These are phyloP conservation scores for Platyrinchus mystaceus DNA, from an alignment of 2,797 vertebrate species.

Conservation along the genomic window DNA sequence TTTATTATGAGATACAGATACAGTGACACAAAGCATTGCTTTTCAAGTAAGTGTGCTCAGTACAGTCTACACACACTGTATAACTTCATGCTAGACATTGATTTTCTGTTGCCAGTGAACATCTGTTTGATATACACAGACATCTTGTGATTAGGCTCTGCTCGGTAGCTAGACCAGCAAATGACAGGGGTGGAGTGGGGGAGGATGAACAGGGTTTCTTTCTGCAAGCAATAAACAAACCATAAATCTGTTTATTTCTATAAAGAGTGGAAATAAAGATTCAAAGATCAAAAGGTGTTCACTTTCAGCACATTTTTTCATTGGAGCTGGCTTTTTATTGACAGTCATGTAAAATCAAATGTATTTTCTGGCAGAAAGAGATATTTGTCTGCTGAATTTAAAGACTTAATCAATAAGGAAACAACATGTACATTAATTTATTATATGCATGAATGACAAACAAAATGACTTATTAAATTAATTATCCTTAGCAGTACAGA, in stretches of 20 bases:
- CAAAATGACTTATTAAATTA: not conserved
- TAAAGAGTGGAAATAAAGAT: not conserved
- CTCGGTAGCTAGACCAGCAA: not conserved
- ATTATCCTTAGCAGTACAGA: not conserved
- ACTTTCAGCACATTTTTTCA: not conserved
- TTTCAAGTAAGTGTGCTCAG: slow-evolving; percentile 2
- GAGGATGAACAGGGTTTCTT: not conserved
- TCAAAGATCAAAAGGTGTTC: not conserved
- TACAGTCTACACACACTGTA: not conserved
- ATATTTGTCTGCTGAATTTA: not conserved
- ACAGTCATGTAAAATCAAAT: not conserved
- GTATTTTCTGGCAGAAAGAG: not conserved
- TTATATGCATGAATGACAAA: not conserved
- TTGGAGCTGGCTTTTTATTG: not conserved
- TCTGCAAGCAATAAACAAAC: slow-evolving; percentile 22
- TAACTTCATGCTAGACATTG: not conserved
- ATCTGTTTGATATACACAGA: slow-evolving; percentile 24
- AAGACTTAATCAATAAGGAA: not conserved
- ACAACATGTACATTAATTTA: not conserved
- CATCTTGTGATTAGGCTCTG: not conserved
- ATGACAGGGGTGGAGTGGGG: not conserved
- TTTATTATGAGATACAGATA: slow-evolving; percentile 42
- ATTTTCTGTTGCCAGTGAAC: slow-evolving; percentile 25
- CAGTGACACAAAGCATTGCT: slow-evolving; percentile 4
- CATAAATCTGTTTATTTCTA: slow-evolving; percentile 40